Conservation (phyloP, 2,888 invertebrate genomes). For the Drosophila austrosaltans region DNA sequence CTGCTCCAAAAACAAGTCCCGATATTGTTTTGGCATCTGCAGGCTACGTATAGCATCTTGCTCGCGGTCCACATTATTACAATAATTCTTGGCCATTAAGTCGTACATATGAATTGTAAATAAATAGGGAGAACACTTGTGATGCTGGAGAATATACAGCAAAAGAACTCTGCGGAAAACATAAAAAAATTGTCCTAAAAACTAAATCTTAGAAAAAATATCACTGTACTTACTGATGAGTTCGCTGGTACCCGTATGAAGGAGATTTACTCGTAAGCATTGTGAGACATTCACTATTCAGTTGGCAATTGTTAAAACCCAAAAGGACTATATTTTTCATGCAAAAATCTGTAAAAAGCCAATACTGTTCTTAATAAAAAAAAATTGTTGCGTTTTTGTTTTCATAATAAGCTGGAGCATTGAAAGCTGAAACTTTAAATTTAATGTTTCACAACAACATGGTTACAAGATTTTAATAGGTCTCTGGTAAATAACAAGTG, state of each 20-base stretch:
- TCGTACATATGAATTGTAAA: conserved; percentile 65
- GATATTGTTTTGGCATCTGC: conserved; percentile 72
- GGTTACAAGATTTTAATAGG: too few relatives aligned
- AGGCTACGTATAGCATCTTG: conserved; percentile 76
- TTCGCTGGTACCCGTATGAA: conserved; percentile 80
- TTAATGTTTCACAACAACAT: too few relatives aligned
- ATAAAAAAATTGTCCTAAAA: not conserved
- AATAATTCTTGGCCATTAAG: conserved; percentile 64
- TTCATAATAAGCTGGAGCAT: too few relatives aligned
- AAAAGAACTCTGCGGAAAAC: conserved; percentile 67
- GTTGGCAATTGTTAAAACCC: conserved; percentile 51
- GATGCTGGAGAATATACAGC: conserved; percentile 77
- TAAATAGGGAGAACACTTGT: conserved; percentile 68
- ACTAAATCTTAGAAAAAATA: not conserved
- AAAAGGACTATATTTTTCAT: conserved; percentile 64
- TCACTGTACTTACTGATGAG: conserved; percentile 78
- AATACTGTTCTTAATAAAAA: too few relatives aligned
- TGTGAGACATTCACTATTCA: conserved; percentile 64
- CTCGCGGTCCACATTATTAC: conserved; percentile 74
- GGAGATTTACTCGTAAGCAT: conserved; percentile 69
- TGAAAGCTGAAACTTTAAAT: too few relatives aligned
- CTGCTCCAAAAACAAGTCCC: conserved; percentile 81
- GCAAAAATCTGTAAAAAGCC: conserved; percentile 57
- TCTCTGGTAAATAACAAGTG: too few relatives aligned
- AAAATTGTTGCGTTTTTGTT: too few relatives aligned